These are phyloP conservation scores for Macroteleia sp. DNA, from an alignment of 2,888 invertebrate species.

Conservation along the genomic window DNA sequence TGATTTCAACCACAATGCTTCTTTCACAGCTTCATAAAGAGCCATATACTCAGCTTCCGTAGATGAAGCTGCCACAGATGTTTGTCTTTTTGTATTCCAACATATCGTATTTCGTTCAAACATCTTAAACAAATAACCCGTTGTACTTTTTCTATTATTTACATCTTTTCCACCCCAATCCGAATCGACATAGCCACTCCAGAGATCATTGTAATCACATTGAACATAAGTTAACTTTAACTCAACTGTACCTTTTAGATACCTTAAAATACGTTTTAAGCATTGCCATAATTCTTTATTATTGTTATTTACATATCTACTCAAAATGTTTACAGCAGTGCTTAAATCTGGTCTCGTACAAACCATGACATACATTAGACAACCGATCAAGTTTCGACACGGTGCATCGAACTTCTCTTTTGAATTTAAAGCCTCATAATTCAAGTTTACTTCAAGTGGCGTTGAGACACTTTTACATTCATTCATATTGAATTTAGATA, in stretches of 20 bases:
- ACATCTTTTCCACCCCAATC: conserved; percentile 3
- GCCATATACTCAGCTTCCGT: no score
- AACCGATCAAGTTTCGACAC: conserved; percentile 8
- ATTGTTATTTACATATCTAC: conserved; percentile 20
- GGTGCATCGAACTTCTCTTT: conserved; percentile 11
- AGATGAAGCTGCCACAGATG: no score
- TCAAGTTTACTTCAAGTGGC: not conserved
- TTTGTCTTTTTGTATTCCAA: no score
- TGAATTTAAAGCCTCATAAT: conserved; percentile 12
- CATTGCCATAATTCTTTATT: conserved; percentile 21
- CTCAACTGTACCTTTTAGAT: conserved; percentile 4
- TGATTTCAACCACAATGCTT: no score
- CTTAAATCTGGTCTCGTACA: conserved; percentile 31
- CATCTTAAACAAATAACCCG: not conserved
- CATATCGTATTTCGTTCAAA: no score
- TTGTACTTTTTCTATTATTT: not conserved
- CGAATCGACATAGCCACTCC: not conserved
- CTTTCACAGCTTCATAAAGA: no score
- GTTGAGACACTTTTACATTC: not conserved
- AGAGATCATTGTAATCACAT: not conserved
- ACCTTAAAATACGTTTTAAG: not conserved
- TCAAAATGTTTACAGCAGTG: conserved; percentile 26
- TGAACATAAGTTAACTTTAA: not conserved
- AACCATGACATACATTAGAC: conserved; percentile 22
- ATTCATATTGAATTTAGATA: not conserved